Evolutionary conservation across 2,797 vertebrate genomes (phyloP).

Genomic region (Brachyrhaphis roseni): DNA sequence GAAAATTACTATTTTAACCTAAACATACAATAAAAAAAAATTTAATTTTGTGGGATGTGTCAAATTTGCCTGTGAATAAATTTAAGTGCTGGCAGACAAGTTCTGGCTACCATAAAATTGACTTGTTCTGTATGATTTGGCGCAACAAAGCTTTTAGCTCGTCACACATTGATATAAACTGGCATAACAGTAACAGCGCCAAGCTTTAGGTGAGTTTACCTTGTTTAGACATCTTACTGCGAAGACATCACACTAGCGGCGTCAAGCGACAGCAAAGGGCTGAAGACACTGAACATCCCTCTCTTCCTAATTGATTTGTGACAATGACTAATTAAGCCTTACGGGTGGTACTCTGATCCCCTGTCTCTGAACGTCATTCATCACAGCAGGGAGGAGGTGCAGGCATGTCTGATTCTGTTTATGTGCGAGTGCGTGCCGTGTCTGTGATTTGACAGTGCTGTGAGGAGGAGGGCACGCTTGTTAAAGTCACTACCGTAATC

Average conservation of each 20-base stretch:
- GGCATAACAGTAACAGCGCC: not conserved
- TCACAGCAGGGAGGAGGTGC: constrained; percentile 62
- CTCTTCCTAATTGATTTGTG: constrained; percentile 76
- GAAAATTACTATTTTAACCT: constrained; percentile 39
- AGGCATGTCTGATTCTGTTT: constrained; percentile 61
- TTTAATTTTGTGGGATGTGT: constrained; percentile 28
- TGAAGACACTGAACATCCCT: constrained; percentile 55
- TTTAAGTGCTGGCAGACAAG: not conserved
- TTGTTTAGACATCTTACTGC: constrained; percentile 5
- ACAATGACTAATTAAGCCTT: constrained; percentile 78
- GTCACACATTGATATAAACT: not conserved
- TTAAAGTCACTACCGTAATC: constrained; percentile 42
- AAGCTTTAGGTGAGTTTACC: constrained; percentile 22
- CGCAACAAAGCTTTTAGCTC: not conserved
- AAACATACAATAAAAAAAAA: constrained; percentile 41
- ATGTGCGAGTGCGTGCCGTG: constrained; percentile 19
- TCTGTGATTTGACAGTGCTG: constrained; percentile 28
- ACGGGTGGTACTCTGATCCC: constrained; percentile 65
- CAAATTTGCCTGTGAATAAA: constrained; percentile 29
- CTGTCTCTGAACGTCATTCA: constrained; percentile 73
- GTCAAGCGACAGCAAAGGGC: constrained; percentile 36
- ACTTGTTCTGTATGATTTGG: not conserved
- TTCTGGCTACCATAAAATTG: constrained; percentile 5
- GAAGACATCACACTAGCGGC: constrained; percentile 16
- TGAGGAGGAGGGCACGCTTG: constrained; percentile 36